Evolutionary conservation across 1,140 invertebrate species (phyloP).

Genomic region (Coboldia fuscipes): DNA sequence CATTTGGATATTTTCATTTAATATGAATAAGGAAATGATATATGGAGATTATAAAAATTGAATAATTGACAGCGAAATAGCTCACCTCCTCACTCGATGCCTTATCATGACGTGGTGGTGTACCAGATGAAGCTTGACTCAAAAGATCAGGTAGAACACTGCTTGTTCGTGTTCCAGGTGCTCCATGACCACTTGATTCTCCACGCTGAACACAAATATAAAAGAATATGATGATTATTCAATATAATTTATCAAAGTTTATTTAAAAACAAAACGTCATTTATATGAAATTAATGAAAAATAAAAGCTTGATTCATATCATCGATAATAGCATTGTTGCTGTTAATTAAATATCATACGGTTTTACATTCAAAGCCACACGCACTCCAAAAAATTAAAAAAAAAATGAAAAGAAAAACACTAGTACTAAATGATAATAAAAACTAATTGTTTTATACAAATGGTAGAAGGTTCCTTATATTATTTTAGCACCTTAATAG

Average conservation of each 20-base stretch:
- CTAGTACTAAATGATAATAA: too few relatives aligned
- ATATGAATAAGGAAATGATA: neutral
- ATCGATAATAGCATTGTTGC: slow-evolving; percentile 4
- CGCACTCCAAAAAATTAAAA: neutral
- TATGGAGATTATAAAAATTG: too few relatives aligned
- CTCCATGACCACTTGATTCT: slow-evolving; percentile 36
- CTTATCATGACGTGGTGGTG: slow-evolving; percentile 73
- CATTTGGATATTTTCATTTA: neutral
- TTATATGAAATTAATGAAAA: too few relatives aligned
- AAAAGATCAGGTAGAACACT: slow-evolving; percentile 86
- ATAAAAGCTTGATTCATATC: slow-evolving; percentile 4
- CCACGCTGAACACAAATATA: too few relatives aligned
- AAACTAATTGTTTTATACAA: neutral
- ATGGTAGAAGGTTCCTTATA: neutral
- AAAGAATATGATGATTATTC: too few relatives aligned
- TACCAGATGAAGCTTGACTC: slow-evolving; percentile 61
- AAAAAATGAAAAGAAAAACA: neutral
- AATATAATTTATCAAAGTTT: too few relatives aligned
- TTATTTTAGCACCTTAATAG: too few relatives aligned
- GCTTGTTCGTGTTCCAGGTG: slow-evolving; percentile 55
- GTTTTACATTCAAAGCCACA: too few relatives aligned
- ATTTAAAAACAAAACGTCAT: too few relatives aligned
- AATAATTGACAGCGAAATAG: slow-evolving; percentile 6
- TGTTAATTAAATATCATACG: slow-evolving; percentile 1
- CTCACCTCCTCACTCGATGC: slow-evolving; percentile 85